Evolutionary conservation across 1,140 invertebrate species (phyloP), one percentile per base, ranked within the genome.

Genomic region (Papilio helenus): DNA sequence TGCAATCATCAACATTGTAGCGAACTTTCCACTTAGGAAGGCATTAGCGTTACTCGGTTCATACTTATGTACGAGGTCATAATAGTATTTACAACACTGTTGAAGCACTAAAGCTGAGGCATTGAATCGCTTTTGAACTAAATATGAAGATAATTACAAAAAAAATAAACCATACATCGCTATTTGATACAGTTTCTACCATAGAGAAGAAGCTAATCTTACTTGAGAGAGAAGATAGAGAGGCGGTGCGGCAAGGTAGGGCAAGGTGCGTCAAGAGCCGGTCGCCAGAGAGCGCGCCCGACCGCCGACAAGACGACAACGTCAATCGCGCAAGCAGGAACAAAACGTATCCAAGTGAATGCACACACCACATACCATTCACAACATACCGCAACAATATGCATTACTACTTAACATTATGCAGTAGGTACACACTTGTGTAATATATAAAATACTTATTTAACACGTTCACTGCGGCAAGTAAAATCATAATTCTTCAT

Each of bases 171-270:
- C 1, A 72, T 20, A 72, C 29, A 23, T 39, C n/a, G 18, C 71
- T 72, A 72, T 72, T 42, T 23, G 10, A 72, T 39, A 44, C 7
- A 4, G 49, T 51, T 2, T 55, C 51, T 58, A 58, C n/a, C 10
- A 9, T n/a, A 77, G 58, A 44, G 51, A 65, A 76, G 72, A 79
- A 80, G 58, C 72, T 55, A 86, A 58, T 81, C 86, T 87, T 87
- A 87, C 86, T 86, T 87, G 85, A 81, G 23, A 87, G 76, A 87
- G 74, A 86, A 87, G 76, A 87, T 71, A 86, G 79, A 82, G 82
- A 83, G 34, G 34, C 79, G 84, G 72, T 84, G 84, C 83, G 82
- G 83, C 79, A 85, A 85, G 86, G 79, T 82, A 65, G 34, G 34
- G 34, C 34, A 34, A 34, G 84, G 71, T 84, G 84, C 83, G 82